phyloP scores from a whole-genome alignment of 53 echinoderm and acorn worm species.

The Zoroaster sp. region DNA sequence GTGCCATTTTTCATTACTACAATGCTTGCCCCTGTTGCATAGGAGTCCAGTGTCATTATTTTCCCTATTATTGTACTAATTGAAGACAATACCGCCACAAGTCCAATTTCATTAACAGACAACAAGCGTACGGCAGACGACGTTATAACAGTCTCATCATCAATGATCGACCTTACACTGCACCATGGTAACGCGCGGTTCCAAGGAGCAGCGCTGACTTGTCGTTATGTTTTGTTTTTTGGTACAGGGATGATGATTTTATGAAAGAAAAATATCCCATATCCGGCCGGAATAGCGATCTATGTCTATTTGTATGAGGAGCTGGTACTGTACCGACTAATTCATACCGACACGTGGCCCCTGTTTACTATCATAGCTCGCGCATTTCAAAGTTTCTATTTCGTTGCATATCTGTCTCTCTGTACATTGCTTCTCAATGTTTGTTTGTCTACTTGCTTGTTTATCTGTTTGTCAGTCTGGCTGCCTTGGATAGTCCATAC shows the following conservation, averaged over 20 bases:
- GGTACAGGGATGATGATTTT: background rate
- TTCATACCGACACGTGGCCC: too few relatives aligned
- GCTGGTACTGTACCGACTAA: too few relatives aligned
- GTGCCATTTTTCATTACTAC: background rate
- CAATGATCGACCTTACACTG: background rate
- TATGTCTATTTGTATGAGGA: too few relatives aligned
- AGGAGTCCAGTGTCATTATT: background rate
- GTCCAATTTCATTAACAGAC: conserved; percentile 22
- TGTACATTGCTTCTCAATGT: too few relatives aligned
- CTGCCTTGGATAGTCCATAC: too few relatives aligned
- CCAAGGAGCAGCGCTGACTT: background rate
- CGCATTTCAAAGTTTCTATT: too few relatives aligned
- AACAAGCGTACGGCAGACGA: conserved; percentile 10
- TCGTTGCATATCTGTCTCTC: too few relatives aligned
- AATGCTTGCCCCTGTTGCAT: background rate
- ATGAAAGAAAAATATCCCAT: background rate
- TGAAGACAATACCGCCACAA: conserved; percentile 24
- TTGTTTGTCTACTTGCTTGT: too few relatives aligned
- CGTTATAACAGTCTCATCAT: background rate
- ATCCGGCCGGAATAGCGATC: too few relatives aligned
- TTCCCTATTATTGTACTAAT: conserved; percentile 5
- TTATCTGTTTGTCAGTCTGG: too few relatives aligned
- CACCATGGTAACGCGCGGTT: background rate
- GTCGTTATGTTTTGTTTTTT: background rate
- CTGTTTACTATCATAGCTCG: too few relatives aligned